phyloP scores from a whole-genome alignment of 2,797 vertebrate genomes.

The Bovichtus diacanthus region DNA sequence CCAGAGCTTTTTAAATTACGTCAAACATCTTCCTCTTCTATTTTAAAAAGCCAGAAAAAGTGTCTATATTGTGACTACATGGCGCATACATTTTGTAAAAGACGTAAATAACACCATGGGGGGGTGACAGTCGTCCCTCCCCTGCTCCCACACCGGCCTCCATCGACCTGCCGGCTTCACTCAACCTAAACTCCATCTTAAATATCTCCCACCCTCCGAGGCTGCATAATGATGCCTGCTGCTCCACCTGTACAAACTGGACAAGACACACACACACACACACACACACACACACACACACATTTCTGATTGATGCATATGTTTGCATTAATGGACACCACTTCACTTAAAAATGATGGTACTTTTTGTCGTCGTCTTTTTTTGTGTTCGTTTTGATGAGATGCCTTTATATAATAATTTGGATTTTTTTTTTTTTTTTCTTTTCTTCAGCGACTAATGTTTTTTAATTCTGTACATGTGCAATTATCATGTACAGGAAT shows the following conservation, averaged over 20 bases:
- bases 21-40: conserved; percentile 47
- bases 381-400: background rate
- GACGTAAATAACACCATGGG: conserved; percentile 54
- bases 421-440: background rate
- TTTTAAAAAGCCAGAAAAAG: conserved; percentile 26
- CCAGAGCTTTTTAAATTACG: conserved; percentile 31
- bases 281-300: no score
- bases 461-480: background rate
- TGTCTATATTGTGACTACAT: conserved; percentile 29
- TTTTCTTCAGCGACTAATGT: background rate
- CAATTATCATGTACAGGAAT: no score
- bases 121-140: conserved; percentile 57
- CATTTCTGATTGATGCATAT: no score
- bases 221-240: conserved; percentile 20
- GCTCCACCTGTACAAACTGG: background rate
- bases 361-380: background rate
- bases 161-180: conserved; percentile 39
- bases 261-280: no score
- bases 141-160: conserved; percentile 62
- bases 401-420: no score
- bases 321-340: no score
- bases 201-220: conserved; percentile 56
- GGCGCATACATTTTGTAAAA: conserved; percentile 29
- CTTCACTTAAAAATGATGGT: background rate
- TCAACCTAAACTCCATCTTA: conserved; percentile 55